Base-by-base conservation (phyloP, 92 coral and sea anemone species). In the Heteractis magnifica region DNA sequence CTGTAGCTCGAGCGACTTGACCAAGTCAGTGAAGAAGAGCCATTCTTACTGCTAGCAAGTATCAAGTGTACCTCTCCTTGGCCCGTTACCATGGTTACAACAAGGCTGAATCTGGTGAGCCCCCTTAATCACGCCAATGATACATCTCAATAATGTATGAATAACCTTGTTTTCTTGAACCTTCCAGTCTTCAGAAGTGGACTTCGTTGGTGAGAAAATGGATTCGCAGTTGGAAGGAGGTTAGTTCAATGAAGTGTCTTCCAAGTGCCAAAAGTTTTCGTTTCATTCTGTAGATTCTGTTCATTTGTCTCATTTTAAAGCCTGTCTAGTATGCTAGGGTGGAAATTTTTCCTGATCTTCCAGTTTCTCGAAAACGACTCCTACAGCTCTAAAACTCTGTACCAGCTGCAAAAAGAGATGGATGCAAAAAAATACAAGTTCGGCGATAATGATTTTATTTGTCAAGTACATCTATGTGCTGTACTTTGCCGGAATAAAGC, bases 51-150 rank as follows among this genome's bases (percentile, higher is more conserved):
- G 16, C 86, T 96, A 49, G 95, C 97, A 5, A 91, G 91, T 19
- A 89, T 96, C 78, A 94, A 96, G 83, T 96, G 99, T 82, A 87
- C 99, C 14, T 96, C 99, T 26, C 99, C 99, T 9, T 96, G 99
- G 99, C 99, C 99, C 23, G 93, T 96, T 80, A 93, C 99, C 65
- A 92, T 96, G 91, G 95, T 96, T 21, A 90, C 92, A 34, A 92
- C 93, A 74, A 92, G 89, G 48, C 87, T 96, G 19, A 94, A 89
- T 48, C 90, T 92, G 97, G 99, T 96, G 87, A 85, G 98, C 76
- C 74, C 70, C 83, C 74, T 80, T 65, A 80, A 65, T 49, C 41
- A 41, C 16, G 2, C 7, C n/a, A 56, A 12, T 10, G 20, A 12
- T 77, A 34, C 34, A 15, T 20, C 5, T 18, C n/a, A 56, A 12